phyloP scores from a whole-genome alignment of 2,797 vertebrate genomes.

The Clarias platycephalus region DNA sequence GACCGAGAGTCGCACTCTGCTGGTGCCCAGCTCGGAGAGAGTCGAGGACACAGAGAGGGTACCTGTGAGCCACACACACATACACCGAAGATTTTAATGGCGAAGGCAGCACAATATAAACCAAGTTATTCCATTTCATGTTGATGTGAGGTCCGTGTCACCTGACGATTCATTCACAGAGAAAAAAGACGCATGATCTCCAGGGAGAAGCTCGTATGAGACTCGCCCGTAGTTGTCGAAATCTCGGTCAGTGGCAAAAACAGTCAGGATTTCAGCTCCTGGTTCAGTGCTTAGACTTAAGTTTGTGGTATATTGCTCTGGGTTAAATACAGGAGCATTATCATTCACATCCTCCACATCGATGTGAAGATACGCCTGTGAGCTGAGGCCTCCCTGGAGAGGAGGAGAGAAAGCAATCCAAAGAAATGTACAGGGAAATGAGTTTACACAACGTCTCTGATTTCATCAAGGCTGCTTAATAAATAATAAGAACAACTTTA shows the following conservation, averaged over 20 bases:
- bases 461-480: not conserved
- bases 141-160: constrained; percentile 54
- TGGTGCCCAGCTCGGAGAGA: constrained; percentile 73
- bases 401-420: not conserved
- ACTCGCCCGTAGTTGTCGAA: constrained; percentile 79
- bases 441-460: not conserved
- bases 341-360: constrained; percentile 91
- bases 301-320: constrained; percentile 77
- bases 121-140: not conserved
- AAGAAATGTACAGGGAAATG: not conserved
- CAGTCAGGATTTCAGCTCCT: constrained; percentile 81
- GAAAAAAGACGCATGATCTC: constrained; percentile 81
- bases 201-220: constrained; percentile 78
- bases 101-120: not conserved
- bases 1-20: constrained; percentile 73
- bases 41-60: constrained; percentile 80
- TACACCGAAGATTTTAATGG: not conserved
- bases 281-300: constrained; percentile 82
- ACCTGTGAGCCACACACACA: constrained; percentile 67
- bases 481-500: not conserved
- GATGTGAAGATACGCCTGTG: constrained; percentile 87
- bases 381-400: constrained; percentile 85
- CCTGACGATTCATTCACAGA: constrained; percentile 83
- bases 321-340: constrained; percentile 84
- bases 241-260: constrained; percentile 85